Conservation (phyloP, 2,113 vertebrate genomes). For the Callorhinus ursinus region DNA sequence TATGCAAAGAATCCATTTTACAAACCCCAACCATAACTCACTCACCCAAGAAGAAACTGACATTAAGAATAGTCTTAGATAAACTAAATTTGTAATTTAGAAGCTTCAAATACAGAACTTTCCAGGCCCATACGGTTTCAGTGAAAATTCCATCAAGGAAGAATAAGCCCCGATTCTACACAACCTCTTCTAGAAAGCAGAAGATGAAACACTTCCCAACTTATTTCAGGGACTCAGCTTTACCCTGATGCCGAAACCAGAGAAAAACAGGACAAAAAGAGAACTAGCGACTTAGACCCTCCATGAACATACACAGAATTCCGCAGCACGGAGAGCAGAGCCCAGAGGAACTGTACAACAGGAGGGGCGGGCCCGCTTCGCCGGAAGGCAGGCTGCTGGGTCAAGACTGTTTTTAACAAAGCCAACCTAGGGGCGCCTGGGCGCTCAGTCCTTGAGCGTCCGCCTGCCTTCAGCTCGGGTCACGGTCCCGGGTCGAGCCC, state of each 20-base stretch:
- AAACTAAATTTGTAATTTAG: background rate
- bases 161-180: background rate
- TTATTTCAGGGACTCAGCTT: background rate
- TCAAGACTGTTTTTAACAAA: too few relatives aligned
- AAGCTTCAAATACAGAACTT: background rate
- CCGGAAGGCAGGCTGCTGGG: background rate
- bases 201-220: background rate
- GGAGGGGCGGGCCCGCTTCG: fast-evolving
- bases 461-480: too few relatives aligned
- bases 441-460: fast-evolving
- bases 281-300: too few relatives aligned
- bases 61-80: background rate
- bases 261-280: background rate
- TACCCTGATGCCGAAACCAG: background rate
- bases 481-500: too few relatives aligned
- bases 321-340: too few relatives aligned
- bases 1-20: background rate
- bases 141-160: background rate
- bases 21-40: background rate
- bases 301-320: background rate
- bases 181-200: background rate
- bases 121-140: background rate
- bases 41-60: background rate
- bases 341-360: fast-evolving
- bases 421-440: too few relatives aligned